Conservation (phyloP, 2,888 invertebrate species). For the Ophion costatus region DNA sequence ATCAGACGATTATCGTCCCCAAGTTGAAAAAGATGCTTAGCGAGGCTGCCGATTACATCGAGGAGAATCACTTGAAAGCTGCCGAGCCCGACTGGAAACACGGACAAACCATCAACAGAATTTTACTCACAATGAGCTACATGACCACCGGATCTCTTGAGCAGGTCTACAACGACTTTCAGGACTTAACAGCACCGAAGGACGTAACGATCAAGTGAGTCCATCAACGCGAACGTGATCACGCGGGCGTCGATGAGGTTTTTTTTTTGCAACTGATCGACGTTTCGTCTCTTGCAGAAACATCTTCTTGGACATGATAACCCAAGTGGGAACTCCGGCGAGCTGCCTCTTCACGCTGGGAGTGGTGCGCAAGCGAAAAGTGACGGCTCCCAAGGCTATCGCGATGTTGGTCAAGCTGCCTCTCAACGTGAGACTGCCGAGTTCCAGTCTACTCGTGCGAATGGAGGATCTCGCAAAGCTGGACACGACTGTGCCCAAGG, state of each 20-base stretch:
- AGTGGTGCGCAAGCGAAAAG: conserved; percentile 78
- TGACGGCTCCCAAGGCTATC: conserved; percentile 77
- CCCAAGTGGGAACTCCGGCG: conserved; percentile 83
- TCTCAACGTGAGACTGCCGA: conserved; percentile 81
- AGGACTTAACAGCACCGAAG: conserved; percentile 65
- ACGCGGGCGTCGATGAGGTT: neutral
- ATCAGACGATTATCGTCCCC: conserved; percentile 72
- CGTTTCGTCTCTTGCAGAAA: conserved; percentile 68
- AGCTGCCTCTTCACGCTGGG: conserved; percentile 81
- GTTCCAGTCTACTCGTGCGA: conserved; percentile 80
- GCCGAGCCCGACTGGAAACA: conserved; percentile 78
- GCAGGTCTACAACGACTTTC: conserved; percentile 71
- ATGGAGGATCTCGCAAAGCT: conserved; percentile 79
- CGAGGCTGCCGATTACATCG: conserved; percentile 79
- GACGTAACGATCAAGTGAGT: conserved; percentile 71
- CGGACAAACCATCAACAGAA: conserved; percentile 79
- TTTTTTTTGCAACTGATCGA: neutral
- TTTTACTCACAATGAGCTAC: conserved; percentile 76
- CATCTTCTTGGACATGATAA: conserved; percentile 83
- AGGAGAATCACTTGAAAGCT: conserved; percentile 78
- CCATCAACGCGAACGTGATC: neutral
- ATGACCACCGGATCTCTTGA: conserved; percentile 78
- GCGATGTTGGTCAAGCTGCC: conserved; percentile 82
- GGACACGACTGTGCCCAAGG: conserved; percentile 65
- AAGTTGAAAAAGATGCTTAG: conserved; percentile 77